Conservation (phyloP, 2,113 vertebrate species). For the Hemibagrus wyckioides region DNA sequence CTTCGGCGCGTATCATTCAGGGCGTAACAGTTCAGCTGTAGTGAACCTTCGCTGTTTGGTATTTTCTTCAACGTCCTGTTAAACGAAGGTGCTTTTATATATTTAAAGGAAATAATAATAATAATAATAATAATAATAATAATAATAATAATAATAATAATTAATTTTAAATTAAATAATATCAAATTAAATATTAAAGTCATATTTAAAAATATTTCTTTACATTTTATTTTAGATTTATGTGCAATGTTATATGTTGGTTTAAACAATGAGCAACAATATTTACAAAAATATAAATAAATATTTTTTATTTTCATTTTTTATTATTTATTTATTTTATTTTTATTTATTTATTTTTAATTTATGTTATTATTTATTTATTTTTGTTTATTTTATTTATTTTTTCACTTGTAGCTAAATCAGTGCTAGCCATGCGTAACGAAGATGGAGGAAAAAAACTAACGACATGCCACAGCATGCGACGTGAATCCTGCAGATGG, state of each 20-base stretch:
- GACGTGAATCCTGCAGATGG: not conserved
- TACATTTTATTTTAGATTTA: no score
- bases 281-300: not conserved
- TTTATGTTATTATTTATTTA: no score
- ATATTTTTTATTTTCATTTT: no score
- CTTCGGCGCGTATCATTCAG: no score
- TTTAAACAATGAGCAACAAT: not conserved
- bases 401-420: not conserved
- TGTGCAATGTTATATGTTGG: not conserved
- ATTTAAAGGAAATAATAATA: not conserved
- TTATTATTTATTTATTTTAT: no score
- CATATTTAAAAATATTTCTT: no score
- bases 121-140: not conserved
- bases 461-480: not conserved
- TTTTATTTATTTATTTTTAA: no score
- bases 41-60: not conserved
- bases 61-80: not conserved
- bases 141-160: not conserved
- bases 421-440: not conserved
- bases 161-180: not conserved
- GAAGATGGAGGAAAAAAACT: not conserved
- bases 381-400: no score
- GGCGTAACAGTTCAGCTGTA: not conserved
- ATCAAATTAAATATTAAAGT: not conserved
- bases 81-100: not conserved